Evolutionary conservation across 2,113 vertebrate genomes (phyloP).

Genomic region (Tragulus kanchil): DNA sequence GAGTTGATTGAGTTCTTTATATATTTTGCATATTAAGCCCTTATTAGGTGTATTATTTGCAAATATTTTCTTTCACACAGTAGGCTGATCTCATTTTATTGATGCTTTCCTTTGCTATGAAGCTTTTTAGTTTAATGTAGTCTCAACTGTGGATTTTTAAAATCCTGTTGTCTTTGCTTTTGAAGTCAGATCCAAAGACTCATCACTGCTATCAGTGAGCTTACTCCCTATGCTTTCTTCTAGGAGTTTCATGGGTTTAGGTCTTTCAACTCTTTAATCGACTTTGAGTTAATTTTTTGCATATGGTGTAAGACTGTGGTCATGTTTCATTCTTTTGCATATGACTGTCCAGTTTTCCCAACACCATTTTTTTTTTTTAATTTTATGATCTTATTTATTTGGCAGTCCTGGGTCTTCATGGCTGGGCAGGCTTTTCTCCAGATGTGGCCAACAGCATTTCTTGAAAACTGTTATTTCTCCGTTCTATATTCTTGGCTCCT

Average conservation of each 20-base stretch:
- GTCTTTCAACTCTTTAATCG: not conserved
- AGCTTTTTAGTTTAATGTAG: not conserved
- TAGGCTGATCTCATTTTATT: not conserved
- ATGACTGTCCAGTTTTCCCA: not conserved
- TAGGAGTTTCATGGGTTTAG: not conserved
- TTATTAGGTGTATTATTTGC: not conserved
- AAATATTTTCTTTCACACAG: not conserved
- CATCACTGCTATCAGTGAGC: not conserved
- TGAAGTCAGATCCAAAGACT: not conserved
- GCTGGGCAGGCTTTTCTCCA: too few relatives aligned
- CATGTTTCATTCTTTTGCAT: not conserved
- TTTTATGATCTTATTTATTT: too few relatives aligned
- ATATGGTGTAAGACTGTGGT: not conserved
- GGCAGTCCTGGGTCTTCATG: too few relatives aligned
- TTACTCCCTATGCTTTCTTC: not conserved
- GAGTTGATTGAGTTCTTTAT: not conserved
- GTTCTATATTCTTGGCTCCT: not conserved
- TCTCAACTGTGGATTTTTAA: not conserved
- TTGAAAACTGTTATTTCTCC: not conserved
- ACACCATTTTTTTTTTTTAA: too few relatives aligned
- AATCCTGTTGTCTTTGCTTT: not conserved
- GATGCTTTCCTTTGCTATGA: not conserved
- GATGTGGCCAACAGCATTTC: not conserved
- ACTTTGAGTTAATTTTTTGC: not conserved
- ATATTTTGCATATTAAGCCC: not conserved